phyloP scores from a whole-genome alignment of 2,888 invertebrate genomes.

The Pyrrhia umbra region DNA sequence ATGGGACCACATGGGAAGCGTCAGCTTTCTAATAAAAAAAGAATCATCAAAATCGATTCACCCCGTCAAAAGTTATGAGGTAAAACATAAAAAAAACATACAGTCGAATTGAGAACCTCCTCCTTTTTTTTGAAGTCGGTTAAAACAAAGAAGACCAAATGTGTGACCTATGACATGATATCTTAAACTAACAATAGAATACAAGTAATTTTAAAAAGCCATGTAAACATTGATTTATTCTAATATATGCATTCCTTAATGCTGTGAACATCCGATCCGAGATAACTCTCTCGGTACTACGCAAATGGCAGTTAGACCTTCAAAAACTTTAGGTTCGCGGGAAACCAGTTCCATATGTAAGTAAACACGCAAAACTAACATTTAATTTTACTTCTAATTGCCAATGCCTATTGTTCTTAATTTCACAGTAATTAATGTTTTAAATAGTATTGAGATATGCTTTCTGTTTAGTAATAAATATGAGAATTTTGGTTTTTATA shows the following conservation, averaged over 20 bases:
- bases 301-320: constrained; percentile 15
- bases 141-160: too few relatives aligned
- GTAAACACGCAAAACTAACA: constrained; percentile 17
- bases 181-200: background rate
- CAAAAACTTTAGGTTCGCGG: constrained; percentile 6
- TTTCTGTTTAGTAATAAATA: background rate
- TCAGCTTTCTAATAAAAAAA: too few relatives aligned
- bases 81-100: too few relatives aligned
- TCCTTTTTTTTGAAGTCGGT: too few relatives aligned
- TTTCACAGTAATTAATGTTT: constrained; percentile 27
- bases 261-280: constrained; percentile 16
- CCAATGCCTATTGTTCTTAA: constrained; percentile 17
- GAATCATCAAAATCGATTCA: too few relatives aligned
- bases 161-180: constrained; percentile 17
- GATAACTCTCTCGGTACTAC: constrained; percentile 9
- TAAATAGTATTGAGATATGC: constrained; percentile 2
- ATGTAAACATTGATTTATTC: constrained; percentile 46
- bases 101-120: too few relatives aligned
- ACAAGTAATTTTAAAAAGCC: constrained; percentile 16
- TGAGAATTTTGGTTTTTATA: background rate
- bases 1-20: too few relatives aligned
- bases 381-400: constrained; percentile 4
- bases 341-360: constrained; percentile 6
- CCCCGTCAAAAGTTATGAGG: too few relatives aligned
- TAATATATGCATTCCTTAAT: constrained; percentile 54